Evolutionary conservation across 2,888 invertebrate genomes (phyloP).

Genomic region (Caenorhabditis sinica): DNA sequence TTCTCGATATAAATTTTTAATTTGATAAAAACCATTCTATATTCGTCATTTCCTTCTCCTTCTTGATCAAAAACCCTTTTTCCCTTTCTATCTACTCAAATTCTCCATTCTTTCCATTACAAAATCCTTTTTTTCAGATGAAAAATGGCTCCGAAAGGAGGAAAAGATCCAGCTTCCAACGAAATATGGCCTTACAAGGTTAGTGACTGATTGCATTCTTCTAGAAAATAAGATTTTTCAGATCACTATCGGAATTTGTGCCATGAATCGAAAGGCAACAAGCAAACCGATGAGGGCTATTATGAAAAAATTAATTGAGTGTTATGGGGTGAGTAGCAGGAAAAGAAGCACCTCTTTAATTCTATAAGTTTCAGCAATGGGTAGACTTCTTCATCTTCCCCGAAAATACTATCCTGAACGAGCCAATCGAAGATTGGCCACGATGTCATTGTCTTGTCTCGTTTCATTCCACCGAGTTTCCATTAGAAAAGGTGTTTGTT

Average conservation of each 20-base stretch:
- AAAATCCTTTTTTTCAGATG: conserved; percentile 45
- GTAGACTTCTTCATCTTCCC: conserved; percentile 89
- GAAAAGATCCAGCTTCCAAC: conserved; percentile 20
- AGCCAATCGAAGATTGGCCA: conserved; percentile 98
- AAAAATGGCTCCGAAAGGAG: conserved; percentile 44
- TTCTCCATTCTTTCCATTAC: not conserved
- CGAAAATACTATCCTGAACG: conserved; percentile 95
- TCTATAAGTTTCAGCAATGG: conserved; percentile 72
- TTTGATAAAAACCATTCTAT: conserved; percentile 43
- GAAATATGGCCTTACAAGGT: conserved; percentile 57
- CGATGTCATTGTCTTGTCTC: conserved; percentile 97
- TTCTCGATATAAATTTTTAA: conserved; percentile 1
- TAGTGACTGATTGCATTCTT: no score
- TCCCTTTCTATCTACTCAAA: not conserved
- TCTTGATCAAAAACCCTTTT: conserved; percentile 14
- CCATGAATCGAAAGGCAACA: conserved; percentile 97
- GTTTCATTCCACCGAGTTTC: conserved; percentile 88
- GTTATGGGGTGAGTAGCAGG: conserved; percentile 85
- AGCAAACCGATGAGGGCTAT: conserved; percentile 99
- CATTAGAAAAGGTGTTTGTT: conserved; percentile 89
- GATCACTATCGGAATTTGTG: conserved; percentile 98
- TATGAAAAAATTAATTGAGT: conserved; percentile 94
- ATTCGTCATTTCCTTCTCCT: not conserved
- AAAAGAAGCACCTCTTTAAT: not conserved
- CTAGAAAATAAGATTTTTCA: no score